A percentile compares a stretch with the other conserved stretches of the same genome.
These are phyloP conservation scores for Barbus barbus DNA, from an alignment of 2,113 vertebrate genomes.

Conservation along the genomic window DNA sequence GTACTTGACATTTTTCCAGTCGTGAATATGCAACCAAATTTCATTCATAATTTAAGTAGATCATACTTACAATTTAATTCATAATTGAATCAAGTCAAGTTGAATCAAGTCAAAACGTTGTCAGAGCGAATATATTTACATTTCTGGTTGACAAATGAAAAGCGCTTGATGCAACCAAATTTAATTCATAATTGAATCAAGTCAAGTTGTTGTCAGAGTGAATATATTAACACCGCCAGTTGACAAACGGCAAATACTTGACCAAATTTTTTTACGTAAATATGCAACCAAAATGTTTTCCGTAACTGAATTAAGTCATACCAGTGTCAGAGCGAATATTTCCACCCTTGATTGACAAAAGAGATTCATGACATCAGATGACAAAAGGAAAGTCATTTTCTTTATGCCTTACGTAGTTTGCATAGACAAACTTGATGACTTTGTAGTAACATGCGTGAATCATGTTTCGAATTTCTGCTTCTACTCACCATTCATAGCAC, in stretches of 20 bases:
- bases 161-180: neutral
- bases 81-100: too few species aligned
- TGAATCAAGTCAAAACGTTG: too few species aligned
- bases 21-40: neutral
- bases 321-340: neutral
- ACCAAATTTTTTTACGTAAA: neutral
- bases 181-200: neutral
- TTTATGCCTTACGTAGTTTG: neutral
- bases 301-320: neutral
- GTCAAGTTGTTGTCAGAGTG: neutral
- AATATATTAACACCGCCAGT: neutral
- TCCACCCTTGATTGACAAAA: neutral
- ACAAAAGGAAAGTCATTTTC: neutral
- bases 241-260: neutral
- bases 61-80: too few species aligned
- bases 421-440: neutral
- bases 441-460: neutral
- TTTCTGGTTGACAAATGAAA: neutral
- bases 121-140: too few species aligned
- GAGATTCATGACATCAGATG: neutral
- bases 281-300: neutral
- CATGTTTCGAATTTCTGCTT: neutral
- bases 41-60: neutral
- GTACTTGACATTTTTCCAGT: neutral
- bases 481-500: slow-evolving; percentile 73